Percentiles rank a stretch among this genome's conserved stretches.
These are phyloP conservation scores for Tanypteryx hageni DNA, from an alignment of 2,888 invertebrate species.

Conservation along the genomic window DNA sequence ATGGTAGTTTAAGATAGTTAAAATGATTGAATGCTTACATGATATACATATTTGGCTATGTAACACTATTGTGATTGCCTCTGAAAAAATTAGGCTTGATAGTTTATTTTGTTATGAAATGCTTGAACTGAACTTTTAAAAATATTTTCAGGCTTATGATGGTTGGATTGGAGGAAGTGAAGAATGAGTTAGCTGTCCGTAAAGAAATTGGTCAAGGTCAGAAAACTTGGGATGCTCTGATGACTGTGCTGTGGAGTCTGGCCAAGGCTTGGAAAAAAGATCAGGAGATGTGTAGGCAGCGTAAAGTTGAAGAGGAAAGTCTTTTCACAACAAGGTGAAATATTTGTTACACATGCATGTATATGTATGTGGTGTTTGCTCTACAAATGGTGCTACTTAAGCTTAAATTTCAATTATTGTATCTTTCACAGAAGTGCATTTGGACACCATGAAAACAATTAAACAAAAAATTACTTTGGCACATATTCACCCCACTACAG, in stretches of 20 bases:
- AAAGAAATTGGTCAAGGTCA: conserved; percentile 70
- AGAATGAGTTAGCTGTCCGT: conserved; percentile 80
- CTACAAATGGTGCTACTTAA: too few species aligned
- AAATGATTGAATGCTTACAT: too few species aligned
- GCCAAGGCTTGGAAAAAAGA: conserved; percentile 87
- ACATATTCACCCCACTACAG: too few species aligned
- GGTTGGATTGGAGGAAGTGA: conserved; percentile 83
- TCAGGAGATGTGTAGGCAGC: conserved; percentile 81
- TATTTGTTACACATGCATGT: conserved; percentile 76
- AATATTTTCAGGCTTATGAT: conserved; percentile 79
- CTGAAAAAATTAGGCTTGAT: too few species aligned
- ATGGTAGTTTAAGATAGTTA: too few species aligned
- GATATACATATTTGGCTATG: too few species aligned
- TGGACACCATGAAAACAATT: too few species aligned
- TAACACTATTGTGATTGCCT: too few species aligned
- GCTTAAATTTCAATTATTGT: too few species aligned
- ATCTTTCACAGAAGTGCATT: too few species aligned
- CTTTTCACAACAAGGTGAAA: conserved; percentile 82
- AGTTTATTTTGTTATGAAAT: neutral
- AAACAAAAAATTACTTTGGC: too few species aligned
- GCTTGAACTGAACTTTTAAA: neutral
- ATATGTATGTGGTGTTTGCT: conserved; percentile 79
- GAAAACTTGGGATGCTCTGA: conserved; percentile 76
- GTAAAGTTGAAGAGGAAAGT: conserved; percentile 85
- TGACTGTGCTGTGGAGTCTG: conserved; percentile 79